These are phyloP conservation scores for Cuculus canorus DNA, from an alignment of 2,797 vertebrate genomes.

Conservation along the genomic window DNA sequence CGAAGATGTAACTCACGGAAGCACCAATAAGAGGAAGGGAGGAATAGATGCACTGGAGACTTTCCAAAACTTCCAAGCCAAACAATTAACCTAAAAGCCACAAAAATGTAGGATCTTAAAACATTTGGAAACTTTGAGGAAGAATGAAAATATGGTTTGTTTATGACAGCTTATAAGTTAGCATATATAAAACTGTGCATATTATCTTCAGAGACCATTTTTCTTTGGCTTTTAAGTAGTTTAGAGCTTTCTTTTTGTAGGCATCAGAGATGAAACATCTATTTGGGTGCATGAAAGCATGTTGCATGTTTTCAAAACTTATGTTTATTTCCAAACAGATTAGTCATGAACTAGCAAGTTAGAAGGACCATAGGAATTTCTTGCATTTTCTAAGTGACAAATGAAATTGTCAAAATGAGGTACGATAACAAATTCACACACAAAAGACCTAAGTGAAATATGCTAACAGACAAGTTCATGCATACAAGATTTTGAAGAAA, in stretches of 20 bases:
- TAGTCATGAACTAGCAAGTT: background rate
- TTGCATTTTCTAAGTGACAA: background rate
- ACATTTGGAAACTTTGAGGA: background rate
- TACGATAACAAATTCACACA: background rate
- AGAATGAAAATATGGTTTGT: background rate
- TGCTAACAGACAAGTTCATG: background rate
- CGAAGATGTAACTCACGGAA: conserved; percentile 78
- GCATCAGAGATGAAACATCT: background rate
- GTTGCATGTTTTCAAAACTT: background rate
- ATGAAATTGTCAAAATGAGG: background rate
- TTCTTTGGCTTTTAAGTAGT: background rate
- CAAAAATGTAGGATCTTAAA: background rate
- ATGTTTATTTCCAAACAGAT: background rate
- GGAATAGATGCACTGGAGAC: conserved; percentile 72
- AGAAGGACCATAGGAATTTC: background rate
- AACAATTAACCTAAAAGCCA: conserved; percentile 79
- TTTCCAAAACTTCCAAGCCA: conserved; percentile 83
- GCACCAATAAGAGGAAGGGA: conserved; percentile 72
- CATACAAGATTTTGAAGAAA: background rate
- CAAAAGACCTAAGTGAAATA: background rate
- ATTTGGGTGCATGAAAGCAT: background rate
- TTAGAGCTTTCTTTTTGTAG: background rate
- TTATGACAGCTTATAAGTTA: background rate
- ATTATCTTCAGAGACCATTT: background rate
- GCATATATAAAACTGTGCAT: background rate